Conservation (phyloP, 1,140 invertebrate genomes). For the Anoplophora glabripennis region DNA sequence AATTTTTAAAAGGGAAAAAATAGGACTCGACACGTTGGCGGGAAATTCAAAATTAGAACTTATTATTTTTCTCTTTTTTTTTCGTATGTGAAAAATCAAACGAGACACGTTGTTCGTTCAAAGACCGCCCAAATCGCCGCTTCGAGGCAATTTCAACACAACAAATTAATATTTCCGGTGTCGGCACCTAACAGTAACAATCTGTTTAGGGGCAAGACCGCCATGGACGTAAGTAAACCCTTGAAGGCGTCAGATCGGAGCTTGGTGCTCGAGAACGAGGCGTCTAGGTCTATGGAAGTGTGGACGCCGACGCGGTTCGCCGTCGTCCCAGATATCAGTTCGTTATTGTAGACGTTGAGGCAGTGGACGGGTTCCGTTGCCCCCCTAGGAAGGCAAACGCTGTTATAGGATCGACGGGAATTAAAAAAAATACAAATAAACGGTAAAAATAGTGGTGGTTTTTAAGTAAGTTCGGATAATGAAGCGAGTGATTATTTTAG, state of each 20-base stretch:
- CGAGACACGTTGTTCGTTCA: neutral
- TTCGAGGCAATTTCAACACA: slow-evolving; percentile 63
- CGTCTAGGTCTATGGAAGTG: slow-evolving; percentile 67
- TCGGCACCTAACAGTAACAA: slow-evolving; percentile 86
- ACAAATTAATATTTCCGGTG: slow-evolving; percentile 79
- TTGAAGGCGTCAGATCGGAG: slow-evolving; percentile 86
- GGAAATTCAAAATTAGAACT: no score
- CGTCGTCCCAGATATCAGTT: slow-evolving; percentile 78
- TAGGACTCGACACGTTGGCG: no score
- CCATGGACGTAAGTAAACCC: slow-evolving; percentile 85
- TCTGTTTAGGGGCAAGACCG: slow-evolving; percentile 83
- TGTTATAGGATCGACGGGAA: slow-evolving; percentile 15
- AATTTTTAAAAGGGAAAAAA: no score
- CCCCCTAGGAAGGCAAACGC: slow-evolving; percentile 57
- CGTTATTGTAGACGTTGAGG: slow-evolving; percentile 68
- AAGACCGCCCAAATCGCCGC: neutral
- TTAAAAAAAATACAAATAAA: neutral
- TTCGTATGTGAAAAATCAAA: no score
- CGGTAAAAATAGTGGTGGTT: neutral
- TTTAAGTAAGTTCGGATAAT: neutral
- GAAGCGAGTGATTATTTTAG: no score
- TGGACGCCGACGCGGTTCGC: slow-evolving; percentile 90
- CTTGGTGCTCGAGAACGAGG: slow-evolving; percentile 79
- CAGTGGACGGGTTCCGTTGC: slow-evolving; percentile 89
- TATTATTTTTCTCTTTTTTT: no score